Conservation (phyloP, 2,888 invertebrate genomes). For the Chymomyza amoena region DNA sequence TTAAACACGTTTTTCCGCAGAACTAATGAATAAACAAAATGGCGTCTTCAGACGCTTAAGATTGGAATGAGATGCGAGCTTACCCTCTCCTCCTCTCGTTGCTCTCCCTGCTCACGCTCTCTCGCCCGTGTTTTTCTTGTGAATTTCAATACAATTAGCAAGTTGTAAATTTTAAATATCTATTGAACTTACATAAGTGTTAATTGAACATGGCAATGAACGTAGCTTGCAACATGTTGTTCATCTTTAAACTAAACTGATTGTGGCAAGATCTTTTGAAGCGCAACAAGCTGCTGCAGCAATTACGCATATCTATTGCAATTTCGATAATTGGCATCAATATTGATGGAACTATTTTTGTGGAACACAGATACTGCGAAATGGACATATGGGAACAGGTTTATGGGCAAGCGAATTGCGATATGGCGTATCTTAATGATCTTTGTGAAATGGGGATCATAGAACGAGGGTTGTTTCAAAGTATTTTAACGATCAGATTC, state of each 20-base stretch:
- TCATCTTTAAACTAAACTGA: not conserved
- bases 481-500: too few species aligned
- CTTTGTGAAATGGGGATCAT: too few species aligned
- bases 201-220: constrained; percentile 60
- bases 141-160: constrained; percentile 73
- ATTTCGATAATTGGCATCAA: constrained; percentile 75
- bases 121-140: constrained; percentile 39
- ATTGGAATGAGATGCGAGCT: not conserved
- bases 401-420: not conserved
- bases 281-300: constrained; percentile 12
- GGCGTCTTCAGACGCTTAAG: constrained; percentile 6
- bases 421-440: not conserved
- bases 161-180: constrained; percentile 73
- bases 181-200: constrained; percentile 58
- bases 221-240: not conserved
- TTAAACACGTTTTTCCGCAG: constrained; percentile 77
- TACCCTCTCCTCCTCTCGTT: not conserved
- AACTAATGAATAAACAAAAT: constrained; percentile 75
- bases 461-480: too few species aligned
- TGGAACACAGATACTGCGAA: not conserved
- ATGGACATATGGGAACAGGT: constrained; percentile 11
- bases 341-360: constrained; percentile 62
- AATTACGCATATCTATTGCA: constrained; percentile 72
- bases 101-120: too few species aligned
- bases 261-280: not conserved